Conservation (phyloP, 2,888 invertebrate species). For the Rhaphigaster nebulosa region DNA sequence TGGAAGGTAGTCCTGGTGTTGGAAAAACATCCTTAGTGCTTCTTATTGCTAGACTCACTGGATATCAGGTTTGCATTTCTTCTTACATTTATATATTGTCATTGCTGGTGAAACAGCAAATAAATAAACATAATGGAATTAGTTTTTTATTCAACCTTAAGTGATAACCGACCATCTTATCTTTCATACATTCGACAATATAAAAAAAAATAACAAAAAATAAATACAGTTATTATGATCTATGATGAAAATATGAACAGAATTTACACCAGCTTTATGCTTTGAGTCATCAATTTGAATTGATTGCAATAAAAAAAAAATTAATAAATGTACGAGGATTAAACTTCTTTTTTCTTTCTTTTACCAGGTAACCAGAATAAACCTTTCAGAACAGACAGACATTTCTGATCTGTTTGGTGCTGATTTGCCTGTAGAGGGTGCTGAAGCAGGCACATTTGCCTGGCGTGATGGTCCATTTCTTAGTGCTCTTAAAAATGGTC, state of each 20-base stretch:
- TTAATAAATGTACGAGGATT: no score
- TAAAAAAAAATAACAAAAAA: no score
- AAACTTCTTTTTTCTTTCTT: background rate
- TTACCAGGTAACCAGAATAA: conserved; percentile 81
- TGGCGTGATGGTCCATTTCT: conserved; percentile 98
- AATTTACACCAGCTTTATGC: no score
- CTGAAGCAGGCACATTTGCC: conserved; percentile 86
- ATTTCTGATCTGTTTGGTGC: conserved; percentile 98
- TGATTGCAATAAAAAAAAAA: no score
- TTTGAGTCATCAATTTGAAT: no score
- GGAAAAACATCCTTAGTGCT: conserved; percentile 97
- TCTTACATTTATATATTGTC: background rate
- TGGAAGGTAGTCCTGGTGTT: conserved; percentile 98
- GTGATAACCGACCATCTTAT: no score
- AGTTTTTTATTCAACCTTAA: no score
- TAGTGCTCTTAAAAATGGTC: conserved; percentile 89
- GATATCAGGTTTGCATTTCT: conserved; percentile 76
- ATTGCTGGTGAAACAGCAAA: no score
- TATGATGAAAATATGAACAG: no score
- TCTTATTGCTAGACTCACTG: conserved; percentile 87
- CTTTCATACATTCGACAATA: no score
- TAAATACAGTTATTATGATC: no score
- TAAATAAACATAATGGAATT: no score
- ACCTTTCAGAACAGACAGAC: conserved; percentile 99
- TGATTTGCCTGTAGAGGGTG: conserved; percentile 94